phyloP scores from a whole-genome alignment of 2,888 invertebrate genomes.

The Ennomos erosarius region DNA sequence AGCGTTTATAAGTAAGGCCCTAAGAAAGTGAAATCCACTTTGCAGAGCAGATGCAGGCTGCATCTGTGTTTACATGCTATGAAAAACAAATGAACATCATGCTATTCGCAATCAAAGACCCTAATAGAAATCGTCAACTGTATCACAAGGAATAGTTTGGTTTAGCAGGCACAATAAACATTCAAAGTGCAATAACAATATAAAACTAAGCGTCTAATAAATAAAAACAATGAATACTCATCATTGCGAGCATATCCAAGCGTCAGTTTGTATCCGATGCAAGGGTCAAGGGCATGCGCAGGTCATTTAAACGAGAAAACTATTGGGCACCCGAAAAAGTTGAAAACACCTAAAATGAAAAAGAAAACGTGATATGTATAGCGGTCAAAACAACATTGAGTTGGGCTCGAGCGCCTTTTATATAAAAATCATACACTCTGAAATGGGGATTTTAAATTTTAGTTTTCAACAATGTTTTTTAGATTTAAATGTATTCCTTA shows the following conservation, averaged over 20 bases:
- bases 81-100: conserved; percentile 15
- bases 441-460: neutral
- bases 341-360: conserved; percentile 86
- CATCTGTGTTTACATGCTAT: conserved; percentile 20
- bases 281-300: conserved; percentile 68
- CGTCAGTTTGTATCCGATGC: conserved; percentile 71
- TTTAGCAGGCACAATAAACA: conserved; percentile 41
- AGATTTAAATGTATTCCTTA: neutral
- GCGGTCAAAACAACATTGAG: conserved; percentile 48
- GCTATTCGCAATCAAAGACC: conserved; percentile 7
- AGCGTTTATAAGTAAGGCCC: too few species aligned
- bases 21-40: neutral
- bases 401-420: conserved; percentile 59
- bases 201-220: conserved; percentile 59
- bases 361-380: conserved; percentile 81
- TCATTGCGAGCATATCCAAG: conserved; percentile 84
- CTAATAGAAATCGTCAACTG: neutral
- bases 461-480: neutral
- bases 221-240: conserved; percentile 83
- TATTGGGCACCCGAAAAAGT: conserved; percentile 85
- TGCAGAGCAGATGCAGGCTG: neutral
- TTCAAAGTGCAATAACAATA: conserved; percentile 54
- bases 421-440: conserved; percentile 6
- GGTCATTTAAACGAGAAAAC: conserved; percentile 85
- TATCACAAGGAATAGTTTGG: conserved; percentile 34